Evolutionary conservation across 2,888 invertebrate genomes (phyloP).

Genomic region (Meliscaeva auricollis): DNA sequence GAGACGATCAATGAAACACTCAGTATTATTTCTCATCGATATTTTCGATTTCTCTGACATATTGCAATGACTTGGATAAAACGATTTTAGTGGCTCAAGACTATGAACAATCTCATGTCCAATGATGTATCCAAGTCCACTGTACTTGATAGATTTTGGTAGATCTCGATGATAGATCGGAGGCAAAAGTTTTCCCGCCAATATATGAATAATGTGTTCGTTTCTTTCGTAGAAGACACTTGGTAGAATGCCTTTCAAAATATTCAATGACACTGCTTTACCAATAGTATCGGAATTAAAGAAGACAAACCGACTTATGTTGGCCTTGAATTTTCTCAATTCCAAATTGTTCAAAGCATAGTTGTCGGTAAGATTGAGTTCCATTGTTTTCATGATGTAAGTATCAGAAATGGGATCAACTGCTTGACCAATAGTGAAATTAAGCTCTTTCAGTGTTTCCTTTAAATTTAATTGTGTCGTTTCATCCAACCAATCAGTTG

Average conservation of each 20-base stretch:
- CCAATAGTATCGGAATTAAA: constrained; percentile 73
- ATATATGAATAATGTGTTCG: constrained; percentile 81
- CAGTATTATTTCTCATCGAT: not conserved
- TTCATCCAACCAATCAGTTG: constrained; percentile 80
- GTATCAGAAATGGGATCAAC: constrained; percentile 77
- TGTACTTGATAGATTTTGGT: constrained; percentile 81
- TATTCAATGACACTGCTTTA: constrained; percentile 78
- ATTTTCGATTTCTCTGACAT: not conserved
- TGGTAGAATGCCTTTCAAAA: constrained; percentile 79
- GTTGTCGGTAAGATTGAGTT: constrained; percentile 77
- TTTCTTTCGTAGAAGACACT: constrained; percentile 81
- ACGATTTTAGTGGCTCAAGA: constrained; percentile 80
- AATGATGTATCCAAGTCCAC: constrained; percentile 80
- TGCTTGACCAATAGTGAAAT: constrained; percentile 79
- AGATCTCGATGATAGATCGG: constrained; percentile 80
- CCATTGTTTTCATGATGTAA: constrained; percentile 78
- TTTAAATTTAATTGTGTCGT: constrained; percentile 75
- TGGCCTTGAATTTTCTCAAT: constrained; percentile 76
- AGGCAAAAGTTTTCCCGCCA: constrained; percentile 80
- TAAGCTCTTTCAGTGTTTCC: constrained; percentile 79
- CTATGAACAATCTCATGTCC: constrained; percentile 81
- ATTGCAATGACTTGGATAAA: too few relatives aligned
- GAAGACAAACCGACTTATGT: constrained; percentile 78
- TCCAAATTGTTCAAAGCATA: constrained; percentile 79
- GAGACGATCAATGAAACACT: constrained; percentile 21